phyloP scores from a whole-genome alignment of 2,888 invertebrate species.

The Andrena flavipes region DNA sequence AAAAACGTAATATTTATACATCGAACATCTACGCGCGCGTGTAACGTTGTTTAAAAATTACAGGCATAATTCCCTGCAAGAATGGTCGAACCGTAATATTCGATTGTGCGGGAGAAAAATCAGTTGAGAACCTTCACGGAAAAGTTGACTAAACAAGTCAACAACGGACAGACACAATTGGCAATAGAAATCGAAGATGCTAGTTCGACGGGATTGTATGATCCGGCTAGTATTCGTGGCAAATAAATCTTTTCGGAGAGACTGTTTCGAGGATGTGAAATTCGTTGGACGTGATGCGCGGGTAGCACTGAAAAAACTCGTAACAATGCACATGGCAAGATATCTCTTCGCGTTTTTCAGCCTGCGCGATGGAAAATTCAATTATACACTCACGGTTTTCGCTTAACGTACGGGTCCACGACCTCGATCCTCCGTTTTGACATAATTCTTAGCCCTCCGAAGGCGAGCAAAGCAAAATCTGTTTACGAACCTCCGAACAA shows the following conservation, averaged over 20 bases:
- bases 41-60: not conserved
- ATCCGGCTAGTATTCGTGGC: not conserved
- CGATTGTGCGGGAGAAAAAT: conserved; percentile 16
- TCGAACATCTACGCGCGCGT: too few relatives aligned
- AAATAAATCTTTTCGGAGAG: not conserved
- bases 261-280: not conserved
- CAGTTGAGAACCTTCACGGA: conserved; percentile 68
- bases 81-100: not conserved
- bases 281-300: conserved; percentile 31
- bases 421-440: conserved; percentile 95
- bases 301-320: conserved; percentile 48
- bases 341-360: conserved; percentile 6
- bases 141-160: conserved; percentile 60
- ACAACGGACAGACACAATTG: conserved; percentile 40
- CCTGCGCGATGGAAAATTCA: conserved; percentile 1
- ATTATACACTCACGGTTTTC: conserved; percentile 88
- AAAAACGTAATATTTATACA: conserved; percentile 4
- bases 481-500: conserved; percentile 73
- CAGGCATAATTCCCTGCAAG: not conserved
- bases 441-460: conserved; percentile 85
- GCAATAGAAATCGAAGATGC: not conserved
- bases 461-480: conserved; percentile 64
- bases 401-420: conserved; percentile 92
- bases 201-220: not conserved
- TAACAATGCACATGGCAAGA: conserved; percentile 73